Percentiles rank a stretch among this genome's conserved stretches.
Evolutionary conservation across 2,888 invertebrate genomes (phyloP).

Genomic region (Cabera pusaria): DNA sequence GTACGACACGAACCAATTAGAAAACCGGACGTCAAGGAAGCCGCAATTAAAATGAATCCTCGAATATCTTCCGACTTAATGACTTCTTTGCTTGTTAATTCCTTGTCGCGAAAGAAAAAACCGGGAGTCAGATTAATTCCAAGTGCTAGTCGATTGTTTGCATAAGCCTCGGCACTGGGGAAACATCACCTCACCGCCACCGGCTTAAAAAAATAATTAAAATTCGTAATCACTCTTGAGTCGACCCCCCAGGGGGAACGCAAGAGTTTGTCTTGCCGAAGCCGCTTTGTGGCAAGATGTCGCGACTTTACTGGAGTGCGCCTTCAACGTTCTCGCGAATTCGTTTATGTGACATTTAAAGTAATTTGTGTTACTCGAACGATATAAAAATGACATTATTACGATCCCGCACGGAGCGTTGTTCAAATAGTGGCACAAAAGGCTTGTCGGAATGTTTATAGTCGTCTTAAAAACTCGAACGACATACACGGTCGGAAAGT

Average conservation of each 20-base stretch:
- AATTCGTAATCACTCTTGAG: constrained; percentile 84
- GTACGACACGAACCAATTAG: constrained; percentile 79
- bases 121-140: constrained; percentile 80
- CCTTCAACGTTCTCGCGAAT: constrained; percentile 52
- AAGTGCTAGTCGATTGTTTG: constrained; percentile 83
- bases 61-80: constrained; percentile 81
- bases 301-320: constrained; percentile 44
- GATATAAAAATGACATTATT: constrained; percentile 65
- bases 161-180: constrained; percentile 77
- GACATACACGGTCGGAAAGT: constrained; percentile 69
- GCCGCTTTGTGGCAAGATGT: constrained; percentile 35
- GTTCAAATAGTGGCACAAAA: constrained; percentile 62
- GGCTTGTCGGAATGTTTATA: constrained; percentile 68
- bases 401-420: constrained; percentile 53
- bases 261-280: constrained; percentile 50
- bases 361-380: constrained; percentile 54
- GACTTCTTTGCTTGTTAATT: constrained; percentile 84
- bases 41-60: constrained; percentile 81
- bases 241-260: constrained; percentile 64
- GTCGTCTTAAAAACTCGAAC: constrained; percentile 64
- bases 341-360: constrained; percentile 53
- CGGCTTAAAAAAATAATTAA: constrained; percentile 84
- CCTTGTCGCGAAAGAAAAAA: constrained; percentile 80
- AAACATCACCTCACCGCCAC: constrained; percentile 81
- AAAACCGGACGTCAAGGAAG: constrained; percentile 71